A percentile compares a stretch with the other conserved stretches of the same genome.
Conservation (phyloP, 1,140 invertebrate species). For the Tribolium madens region DNA sequence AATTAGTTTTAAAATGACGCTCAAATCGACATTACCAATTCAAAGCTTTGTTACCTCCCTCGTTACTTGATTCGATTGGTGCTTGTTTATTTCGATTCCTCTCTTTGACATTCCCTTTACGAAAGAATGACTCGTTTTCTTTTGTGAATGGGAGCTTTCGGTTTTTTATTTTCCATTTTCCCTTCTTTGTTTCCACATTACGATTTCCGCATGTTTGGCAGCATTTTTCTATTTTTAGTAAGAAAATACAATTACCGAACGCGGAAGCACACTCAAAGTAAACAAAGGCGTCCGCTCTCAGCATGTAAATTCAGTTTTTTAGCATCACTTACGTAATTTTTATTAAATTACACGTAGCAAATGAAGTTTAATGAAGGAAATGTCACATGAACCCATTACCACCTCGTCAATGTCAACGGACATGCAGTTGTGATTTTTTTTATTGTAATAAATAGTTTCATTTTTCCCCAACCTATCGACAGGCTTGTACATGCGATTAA, state of each 20-base stretch:
- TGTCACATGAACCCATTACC: background rate
- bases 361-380: background rate
- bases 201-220: background rate
- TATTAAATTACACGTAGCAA: background rate
- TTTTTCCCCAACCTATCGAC: background rate
- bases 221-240: background rate
- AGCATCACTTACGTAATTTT: conserved; percentile 3
- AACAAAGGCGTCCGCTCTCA: background rate
- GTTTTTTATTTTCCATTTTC: background rate
- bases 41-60: background rate
- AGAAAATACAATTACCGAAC: background rate
- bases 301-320: conserved; percentile 5
- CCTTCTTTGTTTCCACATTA: background rate
- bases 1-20: background rate
- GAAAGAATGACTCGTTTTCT: background rate
- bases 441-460: background rate
- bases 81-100: background rate
- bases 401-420: conserved; percentile 10
- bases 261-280: background rate
- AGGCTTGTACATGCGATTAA: background rate
- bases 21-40: background rate
- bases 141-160: background rate
- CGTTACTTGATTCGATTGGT: background rate
- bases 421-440: background rate
- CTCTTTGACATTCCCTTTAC: background rate